phyloP scores from a whole-genome alignment of 2,888 invertebrate genomes.

The Tiliacea aurago region DNA sequence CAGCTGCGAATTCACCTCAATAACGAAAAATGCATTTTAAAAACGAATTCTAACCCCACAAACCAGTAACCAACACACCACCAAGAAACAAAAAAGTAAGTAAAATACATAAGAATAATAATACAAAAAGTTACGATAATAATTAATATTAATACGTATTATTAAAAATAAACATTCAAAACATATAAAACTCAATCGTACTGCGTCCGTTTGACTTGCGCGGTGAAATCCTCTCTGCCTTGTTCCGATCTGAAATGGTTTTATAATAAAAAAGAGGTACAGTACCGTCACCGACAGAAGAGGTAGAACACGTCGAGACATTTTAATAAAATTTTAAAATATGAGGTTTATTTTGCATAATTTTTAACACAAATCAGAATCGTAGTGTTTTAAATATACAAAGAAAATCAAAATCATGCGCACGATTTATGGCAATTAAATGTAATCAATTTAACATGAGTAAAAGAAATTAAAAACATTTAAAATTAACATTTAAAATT shows the following conservation, averaged over 20 bases:
- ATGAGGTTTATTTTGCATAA: neutral
- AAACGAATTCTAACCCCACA: neutral
- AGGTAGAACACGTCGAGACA: neutral
- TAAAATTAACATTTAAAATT: no score
- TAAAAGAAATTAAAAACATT: neutral
- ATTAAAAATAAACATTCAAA: constrained; percentile 69
- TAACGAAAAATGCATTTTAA: no score
- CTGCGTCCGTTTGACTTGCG: constrained; percentile 89
- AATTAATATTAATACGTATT: constrained; percentile 35
- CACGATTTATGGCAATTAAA: neutral
- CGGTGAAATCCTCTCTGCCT: constrained; percentile 86
- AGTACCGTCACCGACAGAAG: constrained; percentile 66
- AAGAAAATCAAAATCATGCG: neutral
- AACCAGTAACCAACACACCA: constrained; percentile 27
- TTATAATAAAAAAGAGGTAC: constrained; percentile 63
- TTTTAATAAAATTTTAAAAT: neutral
- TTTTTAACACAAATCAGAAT: neutral
- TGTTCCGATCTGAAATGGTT: constrained; percentile 86
- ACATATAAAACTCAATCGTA: constrained; percentile 77
- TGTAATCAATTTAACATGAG: neutral
- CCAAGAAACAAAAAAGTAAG: neutral
- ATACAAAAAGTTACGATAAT: constrained; percentile 43
- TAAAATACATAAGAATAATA: constrained; percentile 18
- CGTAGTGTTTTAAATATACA: neutral
- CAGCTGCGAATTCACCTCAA: no score